Evolutionary conservation across 2,797 vertebrate genomes (phyloP), one percentile per base, ranked within the genome.

Genomic region (Acestrorhynchus altus): DNA sequence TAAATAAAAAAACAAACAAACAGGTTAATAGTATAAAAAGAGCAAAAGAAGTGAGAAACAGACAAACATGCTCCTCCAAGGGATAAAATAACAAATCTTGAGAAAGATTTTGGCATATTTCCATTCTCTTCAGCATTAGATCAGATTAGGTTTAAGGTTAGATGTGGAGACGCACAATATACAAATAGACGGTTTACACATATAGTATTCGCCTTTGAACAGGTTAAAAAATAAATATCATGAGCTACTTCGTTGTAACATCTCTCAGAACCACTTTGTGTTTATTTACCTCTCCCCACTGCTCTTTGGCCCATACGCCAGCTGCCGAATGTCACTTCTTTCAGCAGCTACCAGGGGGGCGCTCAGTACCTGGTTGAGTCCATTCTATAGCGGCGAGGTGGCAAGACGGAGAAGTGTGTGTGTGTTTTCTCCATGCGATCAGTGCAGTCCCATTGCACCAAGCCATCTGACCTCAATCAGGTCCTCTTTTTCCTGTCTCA

Each of bases 231-330:
- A 87, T 86, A 86, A 87, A 92, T 87, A 84, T 83, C 81, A 89
- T 90, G 89, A 93, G 89, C 89, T 92, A 92, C 88, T 81, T 86
- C 86, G 86, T 83, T 82, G 77, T 80, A 86, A 89, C 83, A 86
- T 85, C 91, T 88, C 87, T 87, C 81, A 81, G 73, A 85, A 83
- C 85, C 85, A 85, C 88, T 78, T 83, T 61, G 6, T n/a, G 7
- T 18, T 35, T 40, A 2, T 24, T 51, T 59, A 72, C 86, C 46
- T 76, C 75, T 85, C 82, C 22, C 79, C 67, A 68, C 86, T 72
- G 83, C 72, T 56, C 85, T 76, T 83, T 63, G 73, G 51, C 68
- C 74, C 49, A 26, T 54, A 70, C 54, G 63, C 61, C 10, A 84
- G 77, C 76, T 68, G 63, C 80, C 82, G 82, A 77, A 80, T 78